Conservation (phyloP, 1,140 invertebrate genomes). For the Acromyrmex charruanus region DNA sequence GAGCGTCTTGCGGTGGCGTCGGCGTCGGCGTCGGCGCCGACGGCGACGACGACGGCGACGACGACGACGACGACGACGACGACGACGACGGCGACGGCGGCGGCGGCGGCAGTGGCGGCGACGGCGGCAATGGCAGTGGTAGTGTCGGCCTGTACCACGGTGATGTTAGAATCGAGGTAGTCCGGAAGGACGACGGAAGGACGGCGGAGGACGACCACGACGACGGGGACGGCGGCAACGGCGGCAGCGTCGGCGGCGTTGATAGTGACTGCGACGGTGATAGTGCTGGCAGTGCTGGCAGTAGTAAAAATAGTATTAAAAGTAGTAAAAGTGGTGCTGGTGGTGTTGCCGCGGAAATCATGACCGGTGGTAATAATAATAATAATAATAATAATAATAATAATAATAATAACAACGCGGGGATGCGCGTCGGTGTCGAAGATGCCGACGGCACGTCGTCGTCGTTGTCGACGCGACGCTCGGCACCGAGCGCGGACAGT, state of each 20-base stretch:
- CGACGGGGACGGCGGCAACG: constrained; percentile 41
- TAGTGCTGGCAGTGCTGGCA: constrained; percentile 12
- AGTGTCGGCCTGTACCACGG: constrained; percentile 30
- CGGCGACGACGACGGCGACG: too few relatives aligned
- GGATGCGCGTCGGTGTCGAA: constrained; percentile 62
- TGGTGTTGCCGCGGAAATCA: constrained; percentile 55
- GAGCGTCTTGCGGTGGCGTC: constrained; percentile 39
- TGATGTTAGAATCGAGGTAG: constrained; percentile 44
- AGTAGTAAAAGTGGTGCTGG: constrained; percentile 60
- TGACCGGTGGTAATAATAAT: constrained; percentile 57
- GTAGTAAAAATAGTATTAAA: constrained; percentile 44
- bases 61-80: too few relatives aligned
- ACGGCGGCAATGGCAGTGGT: constrained; percentile 6
- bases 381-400: constrained; percentile 20
- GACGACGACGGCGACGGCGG: too few relatives aligned
- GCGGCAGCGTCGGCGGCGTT: constrained; percentile 62
- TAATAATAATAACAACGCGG: constrained; percentile 19
- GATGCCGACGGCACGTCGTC: constrained; percentile 39
- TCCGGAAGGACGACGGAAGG: neutral
- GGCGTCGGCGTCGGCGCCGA: constrained; percentile 56
- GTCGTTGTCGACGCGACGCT: constrained; percentile 30
- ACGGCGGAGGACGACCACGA: constrained; percentile 16
- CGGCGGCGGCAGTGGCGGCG: too few relatives aligned
- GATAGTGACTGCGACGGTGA: constrained; percentile 57
- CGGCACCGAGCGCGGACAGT: constrained; percentile 46